Evolutionary conservation across 2,888 invertebrate species (phyloP), one percentile per base, ranked within the genome.

Genomic region (Platycheirus rosarum): DNA sequence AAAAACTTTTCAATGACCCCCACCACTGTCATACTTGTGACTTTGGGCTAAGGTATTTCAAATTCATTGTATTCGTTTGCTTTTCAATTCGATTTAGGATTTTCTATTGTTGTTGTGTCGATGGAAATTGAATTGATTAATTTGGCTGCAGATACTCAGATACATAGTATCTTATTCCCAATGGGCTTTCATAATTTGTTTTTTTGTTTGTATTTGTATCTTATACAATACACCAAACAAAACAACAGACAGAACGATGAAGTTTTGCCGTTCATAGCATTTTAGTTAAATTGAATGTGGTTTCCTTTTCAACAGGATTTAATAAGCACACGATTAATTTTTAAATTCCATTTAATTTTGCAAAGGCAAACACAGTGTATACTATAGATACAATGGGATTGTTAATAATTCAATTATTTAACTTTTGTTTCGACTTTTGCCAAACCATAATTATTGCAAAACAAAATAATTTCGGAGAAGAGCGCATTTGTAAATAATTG

Each of bases 71-170:
- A 37, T 32, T 13, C 20, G 9, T 4, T 11, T 16, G 26, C 20
- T 9, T 26, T 46, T 37, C 8, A 35, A 14, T 29, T 8, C 42
- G 9, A 20, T 20, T 18, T 11, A 9, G 11, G 9, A 1, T 29
- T 18, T n/a, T 11, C 9, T 35, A n/a, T 53, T 48, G 48, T 53
- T 55, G 35, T 68, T 60, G 44, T 68, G 26, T 60, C 14, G 23
- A 1, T 18, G 49, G 7, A 49, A 68, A 68, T 62, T 13, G 46
- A 69, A 69, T 60, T 75, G 51, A 75, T 69, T 69, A 46, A 53
- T 53, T 69, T 29, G 18, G 2, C 18, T 29, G 26, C 18, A 53
- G 53, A 35, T 20, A 51, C 11, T 6, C 6, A 0, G n/a, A 11
- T 29, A 29, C 0, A 5, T 11, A 32, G 2, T 16, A 35, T 20